Evolutionary conservation across 2,888 invertebrate species (phyloP).

Genomic region (Acleris laterana): DNA sequence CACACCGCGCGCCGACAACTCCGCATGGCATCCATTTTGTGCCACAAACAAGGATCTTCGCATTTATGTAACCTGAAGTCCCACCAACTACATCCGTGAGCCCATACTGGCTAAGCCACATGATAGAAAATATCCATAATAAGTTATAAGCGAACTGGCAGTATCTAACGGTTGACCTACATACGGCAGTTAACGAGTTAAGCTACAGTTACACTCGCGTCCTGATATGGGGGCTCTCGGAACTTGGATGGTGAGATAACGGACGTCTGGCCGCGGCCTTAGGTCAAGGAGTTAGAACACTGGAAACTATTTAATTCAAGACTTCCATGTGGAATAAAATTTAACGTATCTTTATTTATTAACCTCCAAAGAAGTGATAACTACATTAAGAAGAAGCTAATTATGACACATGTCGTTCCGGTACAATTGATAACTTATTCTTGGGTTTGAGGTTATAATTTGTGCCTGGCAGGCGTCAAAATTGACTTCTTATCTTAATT

Average conservation of each 20-base stretch:
- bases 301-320: conserved; percentile 24
- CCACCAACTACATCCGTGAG: conserved; percentile 9
- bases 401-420: too few species aligned
- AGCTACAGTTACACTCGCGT: conserved; percentile 64
- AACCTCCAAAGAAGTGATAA: background rate
- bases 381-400: too few species aligned
- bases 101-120: conserved; percentile 9
- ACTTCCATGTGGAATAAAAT: background rate
- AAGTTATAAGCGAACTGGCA: conserved; percentile 53
- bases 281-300: conserved; percentile 46
- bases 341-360: background rate
- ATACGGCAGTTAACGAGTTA: conserved; percentile 59
- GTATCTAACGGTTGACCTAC: conserved; percentile 77
- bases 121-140: conserved; percentile 35
- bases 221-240: conserved; percentile 75
- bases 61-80: background rate
- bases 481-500: too few species aligned
- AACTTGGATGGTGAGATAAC: conserved; percentile 74
- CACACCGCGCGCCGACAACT: too few species aligned
- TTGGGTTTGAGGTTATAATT: too few species aligned
- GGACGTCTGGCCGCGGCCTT: conserved; percentile 60
- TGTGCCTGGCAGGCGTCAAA: too few species aligned
- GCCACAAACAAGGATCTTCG: too few species aligned
- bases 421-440: too few species aligned
- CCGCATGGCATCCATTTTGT: too few species aligned